These are phyloP conservation scores for Pycnonotus jocosus DNA, from an alignment of 2,113 vertebrate species.

Conservation along the genomic window DNA sequence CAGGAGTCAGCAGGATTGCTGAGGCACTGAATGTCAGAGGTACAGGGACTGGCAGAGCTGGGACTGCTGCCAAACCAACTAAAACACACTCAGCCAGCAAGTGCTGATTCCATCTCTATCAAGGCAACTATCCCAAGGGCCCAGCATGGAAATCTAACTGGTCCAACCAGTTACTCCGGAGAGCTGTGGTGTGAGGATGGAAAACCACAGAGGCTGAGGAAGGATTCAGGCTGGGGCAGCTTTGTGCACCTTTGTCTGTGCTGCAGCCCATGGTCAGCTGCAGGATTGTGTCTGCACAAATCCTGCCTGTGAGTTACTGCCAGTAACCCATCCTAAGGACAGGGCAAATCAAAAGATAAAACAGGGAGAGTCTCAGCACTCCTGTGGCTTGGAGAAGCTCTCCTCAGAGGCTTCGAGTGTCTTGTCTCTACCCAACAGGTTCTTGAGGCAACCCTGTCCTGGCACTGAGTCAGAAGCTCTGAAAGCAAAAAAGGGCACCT, in stretches of 20 bases:
- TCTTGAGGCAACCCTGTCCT: not conserved
- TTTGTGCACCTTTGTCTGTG: not conserved
- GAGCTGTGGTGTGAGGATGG: not conserved
- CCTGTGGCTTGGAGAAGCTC: not conserved
- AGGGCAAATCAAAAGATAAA: not conserved
- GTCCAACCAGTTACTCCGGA: not conserved
- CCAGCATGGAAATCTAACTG: not conserved
- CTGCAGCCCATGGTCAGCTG: not conserved
- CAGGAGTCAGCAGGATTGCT: not conserved
- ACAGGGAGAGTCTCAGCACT: not conserved
- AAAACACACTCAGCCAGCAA: not conserved
- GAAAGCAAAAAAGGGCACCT: not conserved
- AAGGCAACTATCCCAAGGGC: not conserved
- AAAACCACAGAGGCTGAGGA: not conserved
- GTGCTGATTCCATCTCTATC: not conserved
- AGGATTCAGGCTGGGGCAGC: not conserved
- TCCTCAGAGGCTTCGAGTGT: not conserved
- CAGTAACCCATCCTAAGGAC: not conserved
- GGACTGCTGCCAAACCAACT: not conserved
- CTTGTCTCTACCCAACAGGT: not conserved
- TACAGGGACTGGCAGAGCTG: not conserved
- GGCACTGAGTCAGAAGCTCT: not conserved
- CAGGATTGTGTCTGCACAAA: not conserved
- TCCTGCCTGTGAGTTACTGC: not conserved
- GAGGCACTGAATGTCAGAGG: conserved; percentile 10